Evolutionary conservation across 2,888 invertebrate genomes (phyloP), one percentile per base, ranked within the genome.

Genomic region (Nomada ferruginata): DNA sequence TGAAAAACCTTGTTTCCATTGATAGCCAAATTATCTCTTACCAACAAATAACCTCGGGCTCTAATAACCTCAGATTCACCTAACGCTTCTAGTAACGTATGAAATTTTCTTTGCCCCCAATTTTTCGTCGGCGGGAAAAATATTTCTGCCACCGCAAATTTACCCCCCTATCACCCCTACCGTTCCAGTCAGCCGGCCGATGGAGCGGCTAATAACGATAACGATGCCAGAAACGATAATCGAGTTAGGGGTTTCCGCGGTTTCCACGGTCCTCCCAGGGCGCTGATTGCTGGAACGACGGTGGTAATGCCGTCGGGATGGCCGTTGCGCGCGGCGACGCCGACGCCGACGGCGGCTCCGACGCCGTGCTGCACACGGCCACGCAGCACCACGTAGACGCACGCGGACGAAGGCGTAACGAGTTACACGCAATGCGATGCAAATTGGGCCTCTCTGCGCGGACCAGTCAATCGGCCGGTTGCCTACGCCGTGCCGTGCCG

Each of bases 351-450:
- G 70, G 55, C 72, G 71, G 63, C 68, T 44, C 68, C 73, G 69
- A 26, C 71, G 61, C 59, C 64, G 71, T n/a, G 70, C 69, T 57
- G 50, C 23, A 53, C 65, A 55, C 26, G 55, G 66, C 26, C 55
- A 64, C 61, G 52, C 50, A 71, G 13, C 44, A 36, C 71, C 72
- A 26, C 60, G 65, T 65, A 52, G 65, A 65, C 36, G 66, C 68
- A 15, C 69, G 69, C 57, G 82, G 92, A 92, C 91, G 92, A 91
- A 91, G 88, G 89, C 89, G 88, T 93, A 93, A 93, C 93, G 92
- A 93, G 91, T 90, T 89, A 57, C 20, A 92, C 60, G 59, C 92
- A 93, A 93, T 93, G 92, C 90, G 89, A 93, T 93, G 93, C 93
- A 93, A 93, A 93, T 93, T 93, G 92, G 76, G 85, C 89, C 86